Conservation (phyloP, 2,113 vertebrate species). For the Saimiri boliviensis region DNA sequence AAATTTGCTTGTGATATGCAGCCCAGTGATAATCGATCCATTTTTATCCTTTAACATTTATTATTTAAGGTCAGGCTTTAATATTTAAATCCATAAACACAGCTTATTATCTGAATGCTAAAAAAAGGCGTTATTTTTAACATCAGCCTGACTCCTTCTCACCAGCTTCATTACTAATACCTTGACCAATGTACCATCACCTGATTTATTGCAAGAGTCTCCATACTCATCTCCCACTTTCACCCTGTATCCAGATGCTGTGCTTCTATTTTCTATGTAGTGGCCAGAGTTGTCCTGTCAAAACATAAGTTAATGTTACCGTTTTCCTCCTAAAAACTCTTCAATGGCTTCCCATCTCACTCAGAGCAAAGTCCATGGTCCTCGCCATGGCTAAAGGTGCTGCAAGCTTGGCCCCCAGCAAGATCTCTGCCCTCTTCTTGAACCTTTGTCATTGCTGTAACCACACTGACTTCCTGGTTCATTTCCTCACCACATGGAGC, state of each 20-base stretch:
- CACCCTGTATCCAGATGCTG: neutral
- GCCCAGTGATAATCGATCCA: neutral
- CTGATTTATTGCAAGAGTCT: neutral
- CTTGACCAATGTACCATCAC: neutral
- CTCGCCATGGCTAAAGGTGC: neutral
- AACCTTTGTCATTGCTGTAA: neutral
- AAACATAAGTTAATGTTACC: neutral
- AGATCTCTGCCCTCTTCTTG: neutral
- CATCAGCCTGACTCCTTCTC: neutral
- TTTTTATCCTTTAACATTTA: neutral
- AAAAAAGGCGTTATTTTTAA: neutral
- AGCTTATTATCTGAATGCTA: neutral
- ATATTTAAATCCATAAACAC: neutral
- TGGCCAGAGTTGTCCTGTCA: neutral
- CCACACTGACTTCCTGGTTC: neutral
- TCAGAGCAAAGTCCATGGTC: neutral
- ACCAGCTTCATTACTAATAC: neutral
- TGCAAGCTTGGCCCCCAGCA: neutral
- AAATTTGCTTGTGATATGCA: neutral
- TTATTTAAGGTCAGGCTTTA: slow-evolving; percentile 28
- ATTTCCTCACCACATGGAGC: neutral
- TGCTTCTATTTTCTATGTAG: neutral
- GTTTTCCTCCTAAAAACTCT: neutral
- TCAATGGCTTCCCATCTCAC: neutral
- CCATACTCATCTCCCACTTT: neutral